phyloP scores from a whole-genome alignment of 2,888 invertebrate genomes.

The Troilus luridus region DNA sequence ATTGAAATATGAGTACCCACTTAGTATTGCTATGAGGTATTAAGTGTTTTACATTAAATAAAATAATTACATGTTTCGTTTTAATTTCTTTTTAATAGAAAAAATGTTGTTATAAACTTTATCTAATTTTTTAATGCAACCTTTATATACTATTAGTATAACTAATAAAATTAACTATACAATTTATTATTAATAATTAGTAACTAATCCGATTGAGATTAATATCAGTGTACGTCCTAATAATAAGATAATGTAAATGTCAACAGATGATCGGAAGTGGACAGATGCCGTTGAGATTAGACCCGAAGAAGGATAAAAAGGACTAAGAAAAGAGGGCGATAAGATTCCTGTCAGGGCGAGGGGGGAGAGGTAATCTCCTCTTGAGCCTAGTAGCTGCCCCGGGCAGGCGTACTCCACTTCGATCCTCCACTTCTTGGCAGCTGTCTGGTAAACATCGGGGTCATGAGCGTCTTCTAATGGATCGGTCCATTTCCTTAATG shows the following conservation, averaged over 20 bases:
- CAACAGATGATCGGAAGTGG: background rate
- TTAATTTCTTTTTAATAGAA: no score
- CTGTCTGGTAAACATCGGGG: conserved; percentile 37
- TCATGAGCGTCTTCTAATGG: background rate
- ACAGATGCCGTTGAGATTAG: background rate
- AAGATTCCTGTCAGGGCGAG: background rate
- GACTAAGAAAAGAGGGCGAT: background rate
- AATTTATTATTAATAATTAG: background rate
- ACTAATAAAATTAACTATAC: no score
- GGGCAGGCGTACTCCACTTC: conserved; percentile 28
- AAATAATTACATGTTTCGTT: no score
- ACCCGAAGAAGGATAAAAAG: background rate
- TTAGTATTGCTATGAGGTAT: no score
- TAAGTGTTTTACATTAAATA: no score
- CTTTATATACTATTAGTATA: no score
- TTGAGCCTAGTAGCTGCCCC: background rate
- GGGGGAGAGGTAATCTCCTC: background rate
- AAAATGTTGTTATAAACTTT: no score
- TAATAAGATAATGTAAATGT: background rate
- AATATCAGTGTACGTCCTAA: background rate
- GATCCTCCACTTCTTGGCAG: conserved; percentile 4
- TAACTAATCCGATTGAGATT: background rate
- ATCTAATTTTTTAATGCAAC: no score
- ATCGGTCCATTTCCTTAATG: background rate
- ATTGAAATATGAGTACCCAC: no score